Conservation (phyloP, 2,797 vertebrate species). For the Prunella strophiata region DNA sequence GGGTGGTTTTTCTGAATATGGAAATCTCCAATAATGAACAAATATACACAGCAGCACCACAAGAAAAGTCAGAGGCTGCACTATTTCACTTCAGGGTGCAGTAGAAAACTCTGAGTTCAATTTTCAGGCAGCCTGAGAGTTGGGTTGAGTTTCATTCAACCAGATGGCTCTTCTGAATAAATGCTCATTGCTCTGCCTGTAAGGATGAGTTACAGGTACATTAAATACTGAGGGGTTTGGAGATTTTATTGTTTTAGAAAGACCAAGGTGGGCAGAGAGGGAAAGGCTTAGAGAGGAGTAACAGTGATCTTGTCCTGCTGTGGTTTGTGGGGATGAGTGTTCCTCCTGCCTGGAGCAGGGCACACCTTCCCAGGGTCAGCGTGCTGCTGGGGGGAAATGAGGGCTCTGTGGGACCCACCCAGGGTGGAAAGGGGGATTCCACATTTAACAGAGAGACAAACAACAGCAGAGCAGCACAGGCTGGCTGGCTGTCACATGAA, state of each 20-base stretch:
- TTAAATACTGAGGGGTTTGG: not conserved
- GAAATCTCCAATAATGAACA: not conserved
- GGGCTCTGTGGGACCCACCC: not conserved
- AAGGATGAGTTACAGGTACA: not conserved
- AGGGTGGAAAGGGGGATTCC: not conserved
- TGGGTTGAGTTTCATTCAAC: not conserved
- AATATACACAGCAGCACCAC: not conserved
- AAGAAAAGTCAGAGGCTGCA: not conserved
- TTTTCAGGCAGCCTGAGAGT: not conserved
- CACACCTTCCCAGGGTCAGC: not conserved
- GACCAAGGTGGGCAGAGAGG: not conserved
- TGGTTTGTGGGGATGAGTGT: not conserved
- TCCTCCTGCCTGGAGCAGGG: not conserved
- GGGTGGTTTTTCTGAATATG: not conserved
- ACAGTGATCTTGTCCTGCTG: not conserved
- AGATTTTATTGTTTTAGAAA: not conserved
- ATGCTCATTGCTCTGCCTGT: not conserved
- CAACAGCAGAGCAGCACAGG: not conserved
- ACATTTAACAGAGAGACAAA: not conserved
- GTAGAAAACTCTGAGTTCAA: not conserved
- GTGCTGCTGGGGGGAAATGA: not conserved
- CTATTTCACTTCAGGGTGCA: not conserved
- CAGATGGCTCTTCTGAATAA: not conserved
- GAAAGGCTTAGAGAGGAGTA: not conserved
- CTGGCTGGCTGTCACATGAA: not conserved